These are phyloP conservation scores for Diplodus puntazzo DNA, from an alignment of 2,797 vertebrate species.

Conservation along the genomic window DNA sequence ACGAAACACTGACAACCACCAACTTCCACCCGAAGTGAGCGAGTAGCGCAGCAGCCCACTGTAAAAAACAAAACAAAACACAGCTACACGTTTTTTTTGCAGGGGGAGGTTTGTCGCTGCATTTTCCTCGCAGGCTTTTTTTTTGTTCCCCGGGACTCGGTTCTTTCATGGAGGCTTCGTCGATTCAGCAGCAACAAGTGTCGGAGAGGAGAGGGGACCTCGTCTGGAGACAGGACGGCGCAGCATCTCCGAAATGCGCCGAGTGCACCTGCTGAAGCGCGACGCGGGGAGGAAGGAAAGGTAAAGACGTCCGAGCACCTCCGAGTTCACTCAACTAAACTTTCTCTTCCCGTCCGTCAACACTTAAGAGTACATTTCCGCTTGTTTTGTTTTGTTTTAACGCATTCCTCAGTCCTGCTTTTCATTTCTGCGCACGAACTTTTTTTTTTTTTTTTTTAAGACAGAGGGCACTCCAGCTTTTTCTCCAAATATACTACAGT, in stretches of 20 bases:
- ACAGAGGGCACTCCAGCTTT: neutral
- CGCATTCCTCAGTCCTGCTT: neutral
- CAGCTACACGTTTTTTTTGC: neutral
- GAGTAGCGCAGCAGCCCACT: conserved; percentile 17
- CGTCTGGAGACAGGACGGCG: conserved; percentile 33
- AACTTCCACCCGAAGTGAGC: conserved; percentile 58
- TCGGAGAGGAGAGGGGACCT: conserved; percentile 12
- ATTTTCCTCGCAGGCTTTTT: neutral
- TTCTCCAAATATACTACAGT: conserved; percentile 30
- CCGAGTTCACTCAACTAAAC: neutral
- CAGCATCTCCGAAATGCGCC: conserved; percentile 55
- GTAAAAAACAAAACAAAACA: neutral
- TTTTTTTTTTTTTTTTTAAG: neutral
- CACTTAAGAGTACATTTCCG: neutral
- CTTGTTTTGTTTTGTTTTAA: neutral
- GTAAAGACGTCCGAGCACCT: neutral
- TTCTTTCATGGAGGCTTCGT: conserved; percentile 3
- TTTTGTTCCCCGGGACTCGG: neutral
- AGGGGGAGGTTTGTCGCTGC: neutral
- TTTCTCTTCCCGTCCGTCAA: neutral
- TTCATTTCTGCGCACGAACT: neutral
- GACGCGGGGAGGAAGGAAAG: conserved; percentile 37
- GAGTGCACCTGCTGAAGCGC: conserved; percentile 76
- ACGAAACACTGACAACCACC: conserved; percentile 69
- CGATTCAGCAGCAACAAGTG: conserved; percentile 54